Evolutionary conservation across 2,888 invertebrate species (phyloP), one percentile per base, ranked within the genome.

Genomic region (Phyllotreta striolata): DNA sequence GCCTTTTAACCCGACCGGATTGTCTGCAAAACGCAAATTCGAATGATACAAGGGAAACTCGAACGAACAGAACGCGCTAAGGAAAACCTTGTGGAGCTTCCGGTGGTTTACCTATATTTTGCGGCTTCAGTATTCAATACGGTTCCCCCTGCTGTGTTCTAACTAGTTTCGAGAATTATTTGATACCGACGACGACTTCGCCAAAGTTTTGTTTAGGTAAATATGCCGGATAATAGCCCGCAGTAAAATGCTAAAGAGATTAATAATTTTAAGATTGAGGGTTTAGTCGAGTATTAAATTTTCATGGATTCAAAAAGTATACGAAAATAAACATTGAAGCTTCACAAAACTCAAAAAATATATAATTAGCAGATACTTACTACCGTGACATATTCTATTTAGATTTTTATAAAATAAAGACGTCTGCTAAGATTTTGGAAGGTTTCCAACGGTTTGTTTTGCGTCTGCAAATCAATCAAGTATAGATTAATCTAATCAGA

Each of bases 91-190:
- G 60, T 52, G 44, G 37, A 52, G 60, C 60, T 60, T 60, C 60
- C 60, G 60, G 60, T 60, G 60, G 60, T 60, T 60, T 60, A 60
- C 60, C 60, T 60, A 60, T 52, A 60, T 60, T 60, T 60, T 60
- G 60, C 38, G 60, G 60, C 60, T 60, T 60, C 60, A 60, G 40
- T 60, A 60, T 60, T 60, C 60, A 60, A 60, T 60, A 60, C 44
- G 34, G 8, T 51, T 58, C 47, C 38, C 51, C 41, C 38, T 49
- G 49, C 51, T 51, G 44, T 52, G 8, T 51, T 10, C 60, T 54
- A 59, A 60, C 43, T 60, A 52, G 44, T 54, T 51, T 51, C 40
- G 44, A 24, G 24, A 60, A 60, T 60, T 60, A 60, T 60, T 60
- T 60, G 44, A 60, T 60, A 60, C 52, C 52, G 52, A 60, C 44